These are phyloP conservation scores for Amphipyra berbera DNA, from an alignment of 2,888 invertebrate genomes.

Conservation along the genomic window DNA sequence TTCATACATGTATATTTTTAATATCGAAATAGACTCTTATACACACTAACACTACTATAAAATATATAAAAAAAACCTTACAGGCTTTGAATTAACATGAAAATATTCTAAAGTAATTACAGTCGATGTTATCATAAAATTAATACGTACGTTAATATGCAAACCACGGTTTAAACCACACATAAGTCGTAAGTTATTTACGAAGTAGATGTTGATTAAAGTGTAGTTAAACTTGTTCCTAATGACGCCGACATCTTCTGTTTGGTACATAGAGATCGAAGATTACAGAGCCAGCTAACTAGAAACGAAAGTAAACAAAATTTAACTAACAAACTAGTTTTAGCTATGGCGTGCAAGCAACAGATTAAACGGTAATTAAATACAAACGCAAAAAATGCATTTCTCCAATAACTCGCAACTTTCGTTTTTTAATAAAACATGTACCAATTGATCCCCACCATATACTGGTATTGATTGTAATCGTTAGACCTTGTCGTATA, in stretches of 20 bases:
- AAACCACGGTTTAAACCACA: conserved; percentile 59
- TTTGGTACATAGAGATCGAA: conserved; percentile 35
- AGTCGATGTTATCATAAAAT: conserved; percentile 57
- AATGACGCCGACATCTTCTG: conserved; percentile 46
- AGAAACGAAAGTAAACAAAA: conserved; percentile 59
- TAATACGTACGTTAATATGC: conserved; percentile 61
- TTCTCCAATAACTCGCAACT: conserved; percentile 52
- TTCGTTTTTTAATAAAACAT: conserved; percentile 55
- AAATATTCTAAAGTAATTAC: conserved; percentile 54
- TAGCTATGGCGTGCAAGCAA: conserved; percentile 46
- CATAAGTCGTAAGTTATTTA: conserved; percentile 62
- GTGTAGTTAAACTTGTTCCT: conserved; percentile 51
- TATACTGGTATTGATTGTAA: conserved; percentile 14
- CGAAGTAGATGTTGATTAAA: conserved; percentile 63
- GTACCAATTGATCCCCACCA: conserved; percentile 25
- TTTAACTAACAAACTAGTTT: conserved; percentile 54
- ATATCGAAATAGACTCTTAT: conserved; percentile 27
- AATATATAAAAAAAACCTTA: conserved; percentile 25
- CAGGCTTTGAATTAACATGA: conserved; percentile 31
- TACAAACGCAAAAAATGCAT: conserved; percentile 52
- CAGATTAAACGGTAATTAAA: conserved; percentile 51
- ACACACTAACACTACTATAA: conserved; percentile 3
- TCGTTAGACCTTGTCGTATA: no score
- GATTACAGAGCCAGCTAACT: conserved; percentile 38
- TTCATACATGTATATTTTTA: conserved; percentile 35